Base-by-base conservation (phyloP, 2,113 vertebrate genomes). In the Elephantulus edwardii region DNA sequence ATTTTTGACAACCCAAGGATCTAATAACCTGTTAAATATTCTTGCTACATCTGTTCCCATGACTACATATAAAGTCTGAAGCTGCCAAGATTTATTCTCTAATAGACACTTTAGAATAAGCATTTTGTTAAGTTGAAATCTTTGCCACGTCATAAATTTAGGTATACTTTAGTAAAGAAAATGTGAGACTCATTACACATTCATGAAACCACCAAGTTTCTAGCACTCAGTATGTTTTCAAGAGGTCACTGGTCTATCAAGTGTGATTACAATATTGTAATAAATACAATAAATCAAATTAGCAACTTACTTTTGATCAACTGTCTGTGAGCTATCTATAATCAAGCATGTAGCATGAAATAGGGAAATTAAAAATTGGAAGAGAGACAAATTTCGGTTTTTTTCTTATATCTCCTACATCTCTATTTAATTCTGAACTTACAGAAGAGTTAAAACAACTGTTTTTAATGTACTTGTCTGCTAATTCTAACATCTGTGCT, bases 11-110 rank as follows among this genome's bases (percentile, higher is more conserved):
- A 64, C 38, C 35, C 62, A 38, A 80, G 24, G 38, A 80, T 89
- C 50, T 86, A 89, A 80, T 35, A 86, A 80, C 28, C 77, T 87
- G 46, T 91, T 87, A 80, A 71, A 83, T 93, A 88, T 56, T 79
- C 82, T 84, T 48, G 54, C 52, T 89, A 66, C 33, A 90, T 90
- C 79, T 93, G 79, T 93, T 68, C 74, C 77, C 26, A 17, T 28
- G 79, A 72, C 78, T 85, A 72, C 28, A 79, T 68, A 78, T 28
- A 54, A 93, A 85, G 35, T 44, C 68, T 72, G 44, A 80, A 90
- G 76, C 83, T 81, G 66, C 58, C 91, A 94, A 79, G 77, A 89
- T 77, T 86, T 78, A 86, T 83, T 91, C 74, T 83, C 72, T 79
- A 86, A 77, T 62, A 87, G 74, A 85, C 17, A 60, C 76, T 72